Evolutionary conservation across 2,888 invertebrate genomes (phyloP), one percentile per base, ranked within the genome.

Genomic region (Latheticus oryzae): DNA sequence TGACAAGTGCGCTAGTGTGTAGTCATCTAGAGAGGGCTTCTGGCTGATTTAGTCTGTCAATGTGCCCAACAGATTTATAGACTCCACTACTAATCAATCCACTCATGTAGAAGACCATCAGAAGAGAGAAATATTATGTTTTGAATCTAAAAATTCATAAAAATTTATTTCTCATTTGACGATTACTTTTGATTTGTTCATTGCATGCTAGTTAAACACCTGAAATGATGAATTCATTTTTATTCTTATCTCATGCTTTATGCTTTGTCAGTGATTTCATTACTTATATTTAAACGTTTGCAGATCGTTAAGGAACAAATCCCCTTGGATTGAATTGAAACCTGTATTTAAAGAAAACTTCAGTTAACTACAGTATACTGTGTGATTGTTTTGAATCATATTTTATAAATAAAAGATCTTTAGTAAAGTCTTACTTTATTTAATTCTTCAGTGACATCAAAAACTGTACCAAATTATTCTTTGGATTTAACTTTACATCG

Each of bases 281-380:
- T n/a, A n/a, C n/a, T n/a, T n/a, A n/a, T n/a, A n/a, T n/a, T n/a
- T n/a, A n/a, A n/a, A n/a, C 21, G 15, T 48, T 85, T 86, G 64
- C 83, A 90, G 89, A 85, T 89, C 70, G 87, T 89, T 48, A 84
- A 82, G 76, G 87, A 87, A 68, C 87, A 89, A 77, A 87, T 89
- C 76, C 89, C 89, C 57, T 76, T 89, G 80, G 88, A 88, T 72
- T 88, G 78, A 82, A 52, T 12, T 5, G 5, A 28, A 28, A n/a
- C 23, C 28, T 16, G 42, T 28, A 32, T 30, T 15, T 8, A 40
- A 24, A 21, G 33, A 42, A 58, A 52, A 56, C 62, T 65, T 60
- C 63, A 60, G 32, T 42, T 53, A 54, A 50, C 58, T 60, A 51
- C 51, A 19, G 21, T 33, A 8, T 35, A 23, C 11, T 45, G 65